Conservation (phyloP, 1,140 invertebrate species). For the Drosophila oshimai region DNA sequence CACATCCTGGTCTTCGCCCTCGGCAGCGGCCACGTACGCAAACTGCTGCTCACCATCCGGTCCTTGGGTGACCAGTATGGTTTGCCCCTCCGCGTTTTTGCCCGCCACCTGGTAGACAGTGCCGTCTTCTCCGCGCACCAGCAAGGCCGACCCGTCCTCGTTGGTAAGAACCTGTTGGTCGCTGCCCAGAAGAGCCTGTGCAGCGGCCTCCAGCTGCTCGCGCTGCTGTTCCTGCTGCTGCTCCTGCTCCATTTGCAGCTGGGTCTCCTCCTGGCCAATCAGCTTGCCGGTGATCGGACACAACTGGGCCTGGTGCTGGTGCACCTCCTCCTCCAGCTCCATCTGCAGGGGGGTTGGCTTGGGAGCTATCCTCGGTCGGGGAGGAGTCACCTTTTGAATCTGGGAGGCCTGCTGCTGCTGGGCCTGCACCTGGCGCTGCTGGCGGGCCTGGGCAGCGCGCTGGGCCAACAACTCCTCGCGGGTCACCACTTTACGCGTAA, state of each 20-base stretch:
- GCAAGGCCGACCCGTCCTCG: constrained; percentile 84
- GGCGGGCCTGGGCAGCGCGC: constrained; percentile 47
- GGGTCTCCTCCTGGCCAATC: constrained; percentile 75
- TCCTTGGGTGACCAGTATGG: constrained; percentile 87
- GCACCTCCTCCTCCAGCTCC: constrained; percentile 61
- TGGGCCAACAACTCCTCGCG: constrained; percentile 65
- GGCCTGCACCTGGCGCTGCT: constrained; percentile 50
- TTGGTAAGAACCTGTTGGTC: constrained; percentile 79
- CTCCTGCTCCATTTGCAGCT: constrained; percentile 78
- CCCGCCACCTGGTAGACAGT: constrained; percentile 86
- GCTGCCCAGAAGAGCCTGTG: constrained; percentile 55
- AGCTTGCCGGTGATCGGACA: constrained; percentile 77
- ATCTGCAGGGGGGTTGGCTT: constrained; percentile 28
- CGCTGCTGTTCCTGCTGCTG: constrained; percentile 70
- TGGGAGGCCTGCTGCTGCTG: constrained; percentile 50
- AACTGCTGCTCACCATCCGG: constrained; percentile 89
- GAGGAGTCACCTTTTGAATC: constrained; percentile 45
- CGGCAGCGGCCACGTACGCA: constrained; percentile 87
- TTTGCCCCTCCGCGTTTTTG: constrained; percentile 90
- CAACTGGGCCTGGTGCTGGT: constrained; percentile 64
- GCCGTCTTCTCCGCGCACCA: constrained; percentile 87
- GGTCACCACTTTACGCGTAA: constrained; percentile 79
- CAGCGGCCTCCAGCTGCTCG: constrained; percentile 65
- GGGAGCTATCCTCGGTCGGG: constrained; percentile 52
- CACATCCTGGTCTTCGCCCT: constrained; percentile 85